Percentiles rank a stretch among this genome's conserved stretches.
phyloP scores from a whole-genome alignment of 2,888 invertebrate genomes.

The Lasioglossum lativentre region DNA sequence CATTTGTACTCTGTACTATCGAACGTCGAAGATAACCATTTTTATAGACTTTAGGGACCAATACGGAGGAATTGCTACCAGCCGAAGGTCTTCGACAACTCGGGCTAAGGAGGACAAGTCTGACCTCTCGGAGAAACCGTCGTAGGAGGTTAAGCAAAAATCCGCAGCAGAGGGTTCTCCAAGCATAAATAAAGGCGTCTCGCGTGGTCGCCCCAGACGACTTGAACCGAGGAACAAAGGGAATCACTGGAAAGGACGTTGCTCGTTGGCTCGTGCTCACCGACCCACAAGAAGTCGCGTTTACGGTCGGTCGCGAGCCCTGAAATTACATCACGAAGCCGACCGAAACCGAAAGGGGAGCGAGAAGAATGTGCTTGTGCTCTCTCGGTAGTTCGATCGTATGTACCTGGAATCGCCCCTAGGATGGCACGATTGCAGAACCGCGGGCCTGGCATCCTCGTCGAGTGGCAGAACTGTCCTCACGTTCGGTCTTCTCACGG shows the following conservation, averaged over 20 bases:
- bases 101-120: not conserved
- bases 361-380: not conserved
- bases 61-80: not conserved
- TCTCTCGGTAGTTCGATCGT: not conserved
- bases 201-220: slow-evolving; percentile 42
- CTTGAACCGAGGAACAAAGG: slow-evolving; percentile 52
- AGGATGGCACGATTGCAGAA: slow-evolving; percentile 96
- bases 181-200: slow-evolving; percentile 49
- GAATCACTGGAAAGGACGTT: slow-evolving; percentile 52
- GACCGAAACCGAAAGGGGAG: slow-evolving; percentile 68
- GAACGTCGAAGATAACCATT: not conserved
- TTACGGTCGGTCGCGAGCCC: slow-evolving; percentile 63
- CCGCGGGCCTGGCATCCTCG: slow-evolving; percentile 95
- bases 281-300: slow-evolving; percentile 62
- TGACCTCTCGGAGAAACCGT: not conserved
- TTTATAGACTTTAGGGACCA: not conserved
- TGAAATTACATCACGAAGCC: slow-evolving; percentile 73
- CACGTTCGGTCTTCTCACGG: slow-evolving; percentile 93
- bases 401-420: slow-evolving; percentile 94
- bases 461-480: slow-evolving; percentile 93
- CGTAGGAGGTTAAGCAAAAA: not conserved
- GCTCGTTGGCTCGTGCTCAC: slow-evolving; percentile 67
- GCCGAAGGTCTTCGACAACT: not conserved
- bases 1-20: not conserved
- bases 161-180: not conserved